Evolutionary conservation across 1,140 invertebrate species (phyloP).

Genomic region (Drosophila busckii): DNA sequence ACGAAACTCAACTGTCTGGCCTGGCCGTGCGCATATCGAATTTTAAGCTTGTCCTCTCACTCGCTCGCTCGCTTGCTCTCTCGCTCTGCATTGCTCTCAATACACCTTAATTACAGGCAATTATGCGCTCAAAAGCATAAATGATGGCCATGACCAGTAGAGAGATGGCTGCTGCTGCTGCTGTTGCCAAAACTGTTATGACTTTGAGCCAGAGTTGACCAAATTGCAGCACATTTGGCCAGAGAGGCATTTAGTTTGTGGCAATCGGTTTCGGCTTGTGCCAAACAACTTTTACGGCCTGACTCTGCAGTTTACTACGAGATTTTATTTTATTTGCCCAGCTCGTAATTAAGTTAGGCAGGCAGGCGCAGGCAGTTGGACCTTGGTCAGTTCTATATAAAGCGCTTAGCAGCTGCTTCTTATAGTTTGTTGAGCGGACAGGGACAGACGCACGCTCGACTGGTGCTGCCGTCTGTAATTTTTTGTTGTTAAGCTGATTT

Average conservation of each 20-base stretch:
- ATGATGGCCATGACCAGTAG: slow-evolving; percentile 40
- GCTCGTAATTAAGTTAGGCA: slow-evolving; percentile 68
- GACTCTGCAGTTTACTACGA: slow-evolving; percentile 40
- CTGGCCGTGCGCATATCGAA: slow-evolving; percentile 50
- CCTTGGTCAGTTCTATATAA: slow-evolving; percentile 7
- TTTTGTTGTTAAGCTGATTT: slow-evolving; percentile 71
- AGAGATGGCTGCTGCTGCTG: background rate
- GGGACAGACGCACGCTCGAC: slow-evolving; percentile 33
- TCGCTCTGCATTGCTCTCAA: no score
- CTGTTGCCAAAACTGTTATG: slow-evolving; percentile 61
- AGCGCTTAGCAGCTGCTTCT: slow-evolving; percentile 21
- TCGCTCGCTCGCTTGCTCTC: no score
- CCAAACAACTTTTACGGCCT: slow-evolving; percentile 47
- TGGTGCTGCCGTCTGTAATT: slow-evolving; percentile 57
- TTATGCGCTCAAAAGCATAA: slow-evolving; percentile 75
- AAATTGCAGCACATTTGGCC: slow-evolving; percentile 50
- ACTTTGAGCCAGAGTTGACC: slow-evolving; percentile 48
- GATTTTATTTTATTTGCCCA: slow-evolving; percentile 66
- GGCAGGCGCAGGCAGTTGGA: slow-evolving; percentile 48
- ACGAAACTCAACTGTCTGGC: background rate
- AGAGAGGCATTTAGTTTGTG: slow-evolving; percentile 19
- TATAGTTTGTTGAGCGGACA: background rate
- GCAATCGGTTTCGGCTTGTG: slow-evolving; percentile 37
- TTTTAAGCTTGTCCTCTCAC: slow-evolving; percentile 40
- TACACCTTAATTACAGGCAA: slow-evolving; percentile 75